A percentile compares a stretch with the other conserved stretches of the same genome.
phyloP scores from a whole-genome alignment of 2,113 vertebrate genomes.

The Phrynocephalus versicolor region DNA sequence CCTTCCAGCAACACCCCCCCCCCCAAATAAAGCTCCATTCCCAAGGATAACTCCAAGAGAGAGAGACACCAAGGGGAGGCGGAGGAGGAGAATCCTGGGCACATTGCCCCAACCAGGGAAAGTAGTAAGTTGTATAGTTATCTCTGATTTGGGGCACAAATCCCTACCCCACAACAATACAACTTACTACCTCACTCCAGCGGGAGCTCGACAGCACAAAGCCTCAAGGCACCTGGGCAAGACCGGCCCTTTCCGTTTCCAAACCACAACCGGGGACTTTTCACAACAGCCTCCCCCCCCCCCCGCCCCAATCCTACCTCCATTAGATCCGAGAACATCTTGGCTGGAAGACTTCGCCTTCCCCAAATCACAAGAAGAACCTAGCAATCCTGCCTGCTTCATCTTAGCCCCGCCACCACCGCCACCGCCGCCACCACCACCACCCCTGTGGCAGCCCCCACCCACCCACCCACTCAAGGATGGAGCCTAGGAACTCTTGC shows the following conservation, averaged over 20 bases:
- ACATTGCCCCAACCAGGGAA: slow-evolving; percentile 74
- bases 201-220: slow-evolving; percentile 56
- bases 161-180: slow-evolving; percentile 93
- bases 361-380: neutral
- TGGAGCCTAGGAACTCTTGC: neutral
- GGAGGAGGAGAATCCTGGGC: too few species aligned
- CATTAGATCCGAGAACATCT: neutral
- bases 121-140: slow-evolving; percentile 98
- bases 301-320: neutral
- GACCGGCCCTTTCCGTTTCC: neutral
- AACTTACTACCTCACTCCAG: slow-evolving; percentile 94
- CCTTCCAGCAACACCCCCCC: too few species aligned
- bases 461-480: neutral
- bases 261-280: neutral
- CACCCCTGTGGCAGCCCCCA: too few species aligned
- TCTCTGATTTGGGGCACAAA: slow-evolving; percentile 86
- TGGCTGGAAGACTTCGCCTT: too few species aligned
- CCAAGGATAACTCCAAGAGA: neutral
- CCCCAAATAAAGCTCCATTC: neutral
- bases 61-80: too few species aligned
- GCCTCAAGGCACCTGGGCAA: too few species aligned
- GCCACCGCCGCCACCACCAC: too few species aligned
- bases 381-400: neutral
- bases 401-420: neutral
- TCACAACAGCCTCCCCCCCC: neutral